phyloP scores from a whole-genome alignment of 2,113 vertebrate genomes.

The Halichoerus grypus region DNA sequence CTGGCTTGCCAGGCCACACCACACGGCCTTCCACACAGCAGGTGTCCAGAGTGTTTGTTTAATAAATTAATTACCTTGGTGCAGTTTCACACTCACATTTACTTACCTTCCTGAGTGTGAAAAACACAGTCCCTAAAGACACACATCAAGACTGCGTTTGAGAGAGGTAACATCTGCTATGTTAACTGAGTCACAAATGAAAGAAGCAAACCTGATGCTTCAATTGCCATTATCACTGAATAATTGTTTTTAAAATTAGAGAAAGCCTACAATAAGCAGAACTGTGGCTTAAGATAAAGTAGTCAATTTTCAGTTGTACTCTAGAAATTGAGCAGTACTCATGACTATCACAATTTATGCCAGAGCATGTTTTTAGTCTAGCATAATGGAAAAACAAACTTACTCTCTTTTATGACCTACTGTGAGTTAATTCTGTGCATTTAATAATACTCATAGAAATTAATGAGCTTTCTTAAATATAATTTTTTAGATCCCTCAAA shows the following conservation, averaged over 20 bases:
- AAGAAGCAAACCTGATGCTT: background rate
- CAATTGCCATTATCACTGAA: background rate
- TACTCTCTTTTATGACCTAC: constrained; percentile 18
- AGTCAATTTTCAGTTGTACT: constrained; percentile 25
- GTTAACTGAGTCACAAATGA: background rate
- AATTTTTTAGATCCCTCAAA: constrained; percentile 20
- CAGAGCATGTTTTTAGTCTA: background rate
- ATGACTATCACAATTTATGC: background rate
- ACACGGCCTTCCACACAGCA: background rate
- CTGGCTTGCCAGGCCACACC: background rate
- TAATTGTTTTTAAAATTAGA: constrained; percentile 29
- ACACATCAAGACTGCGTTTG: background rate
- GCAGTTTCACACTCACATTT: background rate
- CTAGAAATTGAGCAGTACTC: background rate
- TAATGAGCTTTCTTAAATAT: background rate
- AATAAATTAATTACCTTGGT: background rate
- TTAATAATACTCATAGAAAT: constrained; percentile 29
- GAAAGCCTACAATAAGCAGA: background rate
- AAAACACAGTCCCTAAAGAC: background rate
- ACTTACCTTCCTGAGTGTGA: background rate
- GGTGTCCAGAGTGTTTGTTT: background rate
- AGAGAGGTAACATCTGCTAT: background rate
- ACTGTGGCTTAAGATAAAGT: constrained; percentile 17
- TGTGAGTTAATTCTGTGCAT: constrained; percentile 24
- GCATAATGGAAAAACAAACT: background rate